phyloP scores from a whole-genome alignment of 2,113 vertebrate species.

The Ranitomeya imitator region DNA sequence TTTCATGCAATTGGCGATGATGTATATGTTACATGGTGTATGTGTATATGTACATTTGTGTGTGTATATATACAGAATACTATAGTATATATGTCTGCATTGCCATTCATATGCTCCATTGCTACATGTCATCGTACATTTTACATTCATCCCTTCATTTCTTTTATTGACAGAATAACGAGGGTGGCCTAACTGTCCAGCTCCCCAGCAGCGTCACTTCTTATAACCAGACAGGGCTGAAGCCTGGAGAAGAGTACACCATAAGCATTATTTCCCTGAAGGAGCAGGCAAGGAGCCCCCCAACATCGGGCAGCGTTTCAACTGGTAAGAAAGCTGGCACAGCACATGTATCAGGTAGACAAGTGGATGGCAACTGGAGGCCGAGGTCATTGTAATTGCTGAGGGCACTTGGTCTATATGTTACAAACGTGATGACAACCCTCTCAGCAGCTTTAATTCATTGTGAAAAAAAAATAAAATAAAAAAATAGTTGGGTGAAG shows the following conservation, averaged over 20 bases:
- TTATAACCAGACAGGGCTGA: constrained; percentile 91
- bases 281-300: constrained; percentile 89
- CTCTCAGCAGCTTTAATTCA: constrained; percentile 27
- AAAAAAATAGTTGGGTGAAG: neutral
- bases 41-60: no score
- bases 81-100: no score
- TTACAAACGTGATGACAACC: neutral
- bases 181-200: constrained; percentile 94
- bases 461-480: constrained; percentile 1
- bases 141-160: neutral
- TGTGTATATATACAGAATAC: no score
- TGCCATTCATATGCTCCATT: neutral
- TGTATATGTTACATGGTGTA: no score
- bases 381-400: neutral
- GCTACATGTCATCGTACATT: neutral
- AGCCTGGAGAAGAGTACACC: constrained; percentile 92
- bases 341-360: neutral
- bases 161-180: constrained; percentile 81
- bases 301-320: constrained; percentile 82
- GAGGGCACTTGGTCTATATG: neutral
- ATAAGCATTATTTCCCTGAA: constrained; percentile 91
- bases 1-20: no score
- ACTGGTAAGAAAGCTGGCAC: constrained; percentile 79
- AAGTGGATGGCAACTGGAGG: neutral
- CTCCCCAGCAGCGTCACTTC: constrained; percentile 92